Conservation (phyloP, 2,113 vertebrate genomes). For the Poeciliopsis occidentalis region DNA sequence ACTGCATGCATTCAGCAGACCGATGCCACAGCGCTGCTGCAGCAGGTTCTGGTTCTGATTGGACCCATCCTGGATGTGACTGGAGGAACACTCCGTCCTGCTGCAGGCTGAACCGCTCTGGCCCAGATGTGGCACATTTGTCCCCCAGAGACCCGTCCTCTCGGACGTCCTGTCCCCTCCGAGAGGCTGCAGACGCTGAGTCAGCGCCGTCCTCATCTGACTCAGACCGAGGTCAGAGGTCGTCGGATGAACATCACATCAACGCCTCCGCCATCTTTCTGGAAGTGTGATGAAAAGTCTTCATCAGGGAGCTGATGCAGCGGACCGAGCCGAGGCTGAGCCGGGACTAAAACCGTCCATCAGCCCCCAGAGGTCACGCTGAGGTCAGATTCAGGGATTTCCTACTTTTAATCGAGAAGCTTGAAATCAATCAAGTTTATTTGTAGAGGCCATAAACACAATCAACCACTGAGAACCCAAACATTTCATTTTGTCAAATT, state of each 20-base stretch:
- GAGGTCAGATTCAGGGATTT: background rate
- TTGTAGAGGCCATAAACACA: too few species aligned
- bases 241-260: constrained; percentile 41
- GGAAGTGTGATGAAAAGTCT: constrained; percentile 34
- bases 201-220: background rate
- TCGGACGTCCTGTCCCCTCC: background rate
- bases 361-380: background rate
- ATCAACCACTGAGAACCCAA: too few species aligned
- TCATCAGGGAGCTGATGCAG: constrained; percentile 17
- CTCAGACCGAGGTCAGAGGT: constrained; percentile 45
- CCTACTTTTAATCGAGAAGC: background rate
- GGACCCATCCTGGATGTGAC: background rate
- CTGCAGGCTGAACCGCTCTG: constrained; percentile 19
- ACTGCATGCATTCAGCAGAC: background rate
- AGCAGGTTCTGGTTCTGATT: too few species aligned
- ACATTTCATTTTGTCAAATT: too few species aligned
- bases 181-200: background rate
- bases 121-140: constrained; percentile 37
- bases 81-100: constrained; percentile 8
- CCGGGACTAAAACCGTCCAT: background rate
- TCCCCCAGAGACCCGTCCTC: constrained; percentile 18
- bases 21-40: background rate
- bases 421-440: too few species aligned
- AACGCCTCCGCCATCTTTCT: constrained; percentile 49
- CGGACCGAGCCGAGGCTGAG: background rate